Evolutionary conservation across 2,113 vertebrate species (phyloP), one percentile per base, ranked within the genome.

Genomic region (Neodontobutis hainanensis): DNA sequence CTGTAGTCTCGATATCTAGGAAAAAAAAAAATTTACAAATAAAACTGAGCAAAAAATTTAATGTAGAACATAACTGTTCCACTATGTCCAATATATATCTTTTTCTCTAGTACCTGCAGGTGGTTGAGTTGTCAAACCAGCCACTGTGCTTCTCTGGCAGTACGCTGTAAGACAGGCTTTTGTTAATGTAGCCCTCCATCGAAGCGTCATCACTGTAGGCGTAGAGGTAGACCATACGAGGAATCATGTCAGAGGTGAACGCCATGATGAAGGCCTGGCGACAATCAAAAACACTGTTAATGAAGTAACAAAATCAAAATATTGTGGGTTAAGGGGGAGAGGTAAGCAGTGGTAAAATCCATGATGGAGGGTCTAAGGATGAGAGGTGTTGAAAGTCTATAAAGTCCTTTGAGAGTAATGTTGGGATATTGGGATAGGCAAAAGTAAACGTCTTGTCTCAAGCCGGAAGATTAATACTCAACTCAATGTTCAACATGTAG

Each of bases 211-310:
- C 0, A 4, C 84, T 78, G 6, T 96, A 93, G 64, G 93, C 91
- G 2, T 98, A 98, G 55, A 93, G 93, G 81, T 95, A 98, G 60
- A 99, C 97, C 86, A 98, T 85, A 4, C 97, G 96, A 15, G 97
- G 98, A 68, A 99, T 96, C 94, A 98, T 99, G 88, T 99, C 97
- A 0, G 98, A 99, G 0, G 98, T 99, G 89, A 99, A 99, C 0
- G 98, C 94, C 65, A 99, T 95, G 75, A 99, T 99, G 69, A 99
- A 96, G 45, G 97, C 97, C 98, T 99, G 84, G 4, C 83, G 56
- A 4, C 1, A 63, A 55, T 14, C 49, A 1, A 51, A 72, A 4
- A 19, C 38, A 55, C 56, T 73, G 12, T 40, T 40, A 40, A 40
- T 40, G 5, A 40, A 40, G 4, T 40, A 4, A 27, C 38, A 6